phyloP scores from a whole-genome alignment of 2,797 vertebrate species.

The Parambassis ranga region DNA sequence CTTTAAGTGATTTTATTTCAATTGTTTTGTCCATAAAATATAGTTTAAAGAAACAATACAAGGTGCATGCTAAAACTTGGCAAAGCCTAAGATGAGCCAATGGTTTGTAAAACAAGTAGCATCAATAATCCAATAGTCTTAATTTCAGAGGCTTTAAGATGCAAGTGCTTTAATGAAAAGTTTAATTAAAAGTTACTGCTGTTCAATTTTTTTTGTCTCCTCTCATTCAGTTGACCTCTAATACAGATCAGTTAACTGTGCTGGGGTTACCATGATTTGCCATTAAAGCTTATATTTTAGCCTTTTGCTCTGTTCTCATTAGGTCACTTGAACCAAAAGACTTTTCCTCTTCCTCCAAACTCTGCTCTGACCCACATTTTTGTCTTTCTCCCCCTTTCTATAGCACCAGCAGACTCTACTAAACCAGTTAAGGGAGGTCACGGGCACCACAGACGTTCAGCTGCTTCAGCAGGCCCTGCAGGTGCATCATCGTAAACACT shows the following conservation, averaged over 20 bases:
- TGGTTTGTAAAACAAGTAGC: too few species aligned
- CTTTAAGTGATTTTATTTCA: background rate
- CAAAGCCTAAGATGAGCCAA: background rate
- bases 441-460: constrained; percentile 95
- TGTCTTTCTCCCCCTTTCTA: constrained; percentile 9
- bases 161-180: background rate
- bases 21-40: background rate
- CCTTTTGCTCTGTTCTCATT: too few species aligned
- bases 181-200: too few species aligned
- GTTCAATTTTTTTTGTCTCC: too few species aligned
- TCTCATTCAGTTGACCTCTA: too few species aligned
- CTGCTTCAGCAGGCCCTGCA: constrained; percentile 96
- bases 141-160: too few species aligned
- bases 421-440: constrained; percentile 97
- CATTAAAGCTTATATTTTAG: too few species aligned
- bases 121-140: too few species aligned
- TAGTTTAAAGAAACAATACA: background rate
- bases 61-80: background rate
- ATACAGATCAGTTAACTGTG: too few species aligned
- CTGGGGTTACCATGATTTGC: too few species aligned
- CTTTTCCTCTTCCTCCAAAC: background rate
- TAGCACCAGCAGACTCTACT: constrained; percentile 97
- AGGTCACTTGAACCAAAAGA: background rate
- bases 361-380: background rate
- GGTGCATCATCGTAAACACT: constrained; percentile 72